Evolutionary conservation across 2,113 vertebrate species (phyloP).

Genomic region (Fregata magnificens): DNA sequence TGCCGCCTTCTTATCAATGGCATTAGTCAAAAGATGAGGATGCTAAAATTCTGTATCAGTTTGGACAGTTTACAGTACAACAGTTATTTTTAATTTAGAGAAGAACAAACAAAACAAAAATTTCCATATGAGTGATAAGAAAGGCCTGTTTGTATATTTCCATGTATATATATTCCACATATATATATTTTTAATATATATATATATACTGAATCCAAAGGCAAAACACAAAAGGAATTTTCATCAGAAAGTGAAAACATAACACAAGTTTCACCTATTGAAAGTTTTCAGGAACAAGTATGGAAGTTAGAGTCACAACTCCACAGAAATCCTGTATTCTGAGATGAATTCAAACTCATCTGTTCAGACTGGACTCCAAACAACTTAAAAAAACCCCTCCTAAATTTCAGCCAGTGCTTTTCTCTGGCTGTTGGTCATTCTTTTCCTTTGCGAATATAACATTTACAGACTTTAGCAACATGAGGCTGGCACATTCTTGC

Average conservation of each 20-base stretch:
- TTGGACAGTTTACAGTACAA: not conserved
- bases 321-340: not conserved
- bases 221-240: not conserved
- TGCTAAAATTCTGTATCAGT: not conserved
- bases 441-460: not conserved
- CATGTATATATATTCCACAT: not conserved
- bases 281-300: not conserved
- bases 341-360: not conserved
- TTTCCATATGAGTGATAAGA: not conserved
- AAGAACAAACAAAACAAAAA: not conserved
- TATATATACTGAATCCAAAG: not conserved
- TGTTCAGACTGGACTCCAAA: not conserved
- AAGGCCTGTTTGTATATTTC: not conserved
- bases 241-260: not conserved
- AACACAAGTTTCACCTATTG: not conserved
- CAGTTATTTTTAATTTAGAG: not conserved
- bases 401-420: not conserved
- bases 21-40: not conserved
- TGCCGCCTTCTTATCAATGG: not conserved
- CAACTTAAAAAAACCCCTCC: not conserved
- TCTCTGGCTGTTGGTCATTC: not conserved
- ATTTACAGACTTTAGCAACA: not conserved
- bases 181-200: not conserved
- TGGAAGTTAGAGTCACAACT: not conserved
- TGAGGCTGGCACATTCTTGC: not conserved